These are phyloP conservation scores for Andrena chrysosceles DNA, from an alignment of 2,888 invertebrate species.

Conservation along the genomic window DNA sequence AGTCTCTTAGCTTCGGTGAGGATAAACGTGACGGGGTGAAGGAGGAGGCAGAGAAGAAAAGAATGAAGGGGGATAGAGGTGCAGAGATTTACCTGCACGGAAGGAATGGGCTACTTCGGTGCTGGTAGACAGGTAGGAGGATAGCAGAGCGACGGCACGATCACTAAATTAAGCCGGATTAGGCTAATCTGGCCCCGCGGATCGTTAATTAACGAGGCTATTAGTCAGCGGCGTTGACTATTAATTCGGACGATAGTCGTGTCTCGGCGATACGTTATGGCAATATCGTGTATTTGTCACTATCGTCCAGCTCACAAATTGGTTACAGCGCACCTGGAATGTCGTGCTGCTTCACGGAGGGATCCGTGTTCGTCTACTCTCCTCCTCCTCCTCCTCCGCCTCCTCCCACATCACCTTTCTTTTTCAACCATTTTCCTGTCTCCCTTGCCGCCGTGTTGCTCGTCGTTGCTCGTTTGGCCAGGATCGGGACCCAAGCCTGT, in stretches of 20 bases:
- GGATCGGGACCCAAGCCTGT: constrained; percentile 21
- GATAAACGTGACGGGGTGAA: background rate
- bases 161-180: constrained; percentile 82
- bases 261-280: constrained; percentile 78
- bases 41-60: background rate
- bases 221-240: constrained; percentile 80
- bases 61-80: constrained; percentile 7
- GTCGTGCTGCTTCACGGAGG: constrained; percentile 67
- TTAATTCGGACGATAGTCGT: constrained; percentile 80
- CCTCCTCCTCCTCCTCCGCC: constrained; percentile 16
- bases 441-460: background rate
- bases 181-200: constrained; percentile 79
- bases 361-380: constrained; percentile 43
- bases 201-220: constrained; percentile 82
- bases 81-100: constrained; percentile 62
- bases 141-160: constrained; percentile 72
- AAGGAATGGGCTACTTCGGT: constrained; percentile 50
- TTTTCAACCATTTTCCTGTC: background rate
- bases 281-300: constrained; percentile 83
- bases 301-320: constrained; percentile 80
- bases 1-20: background rate
- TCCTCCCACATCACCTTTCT: background rate
- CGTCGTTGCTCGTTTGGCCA: constrained; percentile 4
- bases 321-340: constrained; percentile 80
- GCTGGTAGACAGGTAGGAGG: constrained; percentile 70